A percentile compares a stretch with the other conserved stretches of the same genome.
Conservation (phyloP, 35 echinoderm and acorn worm genomes). For the Heliocidaris erythrogramma region DNA sequence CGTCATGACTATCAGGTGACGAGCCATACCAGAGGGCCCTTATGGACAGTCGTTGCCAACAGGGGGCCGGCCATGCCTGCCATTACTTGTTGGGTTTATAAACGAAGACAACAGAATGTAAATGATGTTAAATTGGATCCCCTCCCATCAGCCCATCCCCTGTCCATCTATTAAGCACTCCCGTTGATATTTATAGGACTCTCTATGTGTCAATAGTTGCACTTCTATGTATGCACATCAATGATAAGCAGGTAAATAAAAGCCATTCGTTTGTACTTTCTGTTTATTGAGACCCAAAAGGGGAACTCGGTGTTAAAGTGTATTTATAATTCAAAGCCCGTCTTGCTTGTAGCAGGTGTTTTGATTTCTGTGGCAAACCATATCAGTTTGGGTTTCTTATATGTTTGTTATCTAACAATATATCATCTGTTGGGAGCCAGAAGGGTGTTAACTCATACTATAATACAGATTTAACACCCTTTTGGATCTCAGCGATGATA, state of each 20-base stretch:
- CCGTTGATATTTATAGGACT: neutral
- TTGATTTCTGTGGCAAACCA: neutral
- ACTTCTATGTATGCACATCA: neutral
- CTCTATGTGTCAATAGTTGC: neutral
- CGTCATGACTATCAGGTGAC: conserved; percentile 7
- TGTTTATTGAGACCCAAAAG: too few species aligned
- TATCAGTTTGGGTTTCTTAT: neutral
- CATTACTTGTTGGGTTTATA: neutral
- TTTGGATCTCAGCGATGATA: neutral
- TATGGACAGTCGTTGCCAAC: neutral
- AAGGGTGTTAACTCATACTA: too few species aligned
- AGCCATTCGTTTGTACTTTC: neutral
- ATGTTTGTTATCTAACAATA: neutral
- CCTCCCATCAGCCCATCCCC: neutral
- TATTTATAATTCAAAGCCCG: too few species aligned
- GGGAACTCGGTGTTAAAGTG: too few species aligned
- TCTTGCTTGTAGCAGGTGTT: neutral
- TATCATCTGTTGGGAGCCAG: too few species aligned
- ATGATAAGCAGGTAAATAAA: neutral
- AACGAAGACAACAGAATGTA: neutral
- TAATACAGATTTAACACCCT: too few species aligned
- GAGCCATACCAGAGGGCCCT: neutral
- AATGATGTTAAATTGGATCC: neutral
- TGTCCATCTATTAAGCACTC: neutral
- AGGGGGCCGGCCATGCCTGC: neutral